Conservation (phyloP, 2,113 vertebrate genomes). For the Donacobius atricapilla region DNA sequence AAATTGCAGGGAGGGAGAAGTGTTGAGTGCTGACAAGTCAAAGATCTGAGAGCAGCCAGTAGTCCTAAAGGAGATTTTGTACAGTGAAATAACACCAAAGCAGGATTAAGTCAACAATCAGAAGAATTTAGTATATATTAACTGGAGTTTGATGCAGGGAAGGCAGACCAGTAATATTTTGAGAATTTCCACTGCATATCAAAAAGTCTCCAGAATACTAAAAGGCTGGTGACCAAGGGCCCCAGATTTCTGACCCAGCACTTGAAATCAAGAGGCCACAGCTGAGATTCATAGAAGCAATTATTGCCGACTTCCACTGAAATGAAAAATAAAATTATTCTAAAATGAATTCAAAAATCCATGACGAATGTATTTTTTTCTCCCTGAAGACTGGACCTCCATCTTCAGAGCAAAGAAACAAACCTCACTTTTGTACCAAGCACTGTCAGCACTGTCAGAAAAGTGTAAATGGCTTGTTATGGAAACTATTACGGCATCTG, state of each 20-base stretch:
- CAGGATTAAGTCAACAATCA: neutral
- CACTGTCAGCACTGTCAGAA: neutral
- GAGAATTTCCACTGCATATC: neutral
- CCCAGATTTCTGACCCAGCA: accelerated
- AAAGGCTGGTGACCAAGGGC: neutral
- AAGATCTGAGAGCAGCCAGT: neutral
- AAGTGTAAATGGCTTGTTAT: neutral
- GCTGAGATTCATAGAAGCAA: neutral
- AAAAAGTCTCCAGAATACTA: neutral
- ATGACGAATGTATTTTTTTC: neutral
- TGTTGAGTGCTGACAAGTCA: neutral
- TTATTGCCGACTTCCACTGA: neutral
- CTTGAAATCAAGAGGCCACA: neutral
- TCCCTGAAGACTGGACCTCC: neutral
- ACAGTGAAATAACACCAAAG: neutral
- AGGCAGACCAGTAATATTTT: neutral
- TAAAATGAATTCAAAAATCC: neutral
- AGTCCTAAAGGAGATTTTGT: neutral
- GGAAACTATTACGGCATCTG: neutral
- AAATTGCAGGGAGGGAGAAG: neutral
- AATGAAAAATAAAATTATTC: neutral
- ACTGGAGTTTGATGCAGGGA: neutral
- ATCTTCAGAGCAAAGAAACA: neutral
- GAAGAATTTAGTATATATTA: neutral
- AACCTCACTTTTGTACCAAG: neutral